Evolutionary conservation across 2,888 invertebrate genomes (phyloP), one percentile per base, ranked within the genome.

Genomic region (Drosophila lacicola): DNA sequence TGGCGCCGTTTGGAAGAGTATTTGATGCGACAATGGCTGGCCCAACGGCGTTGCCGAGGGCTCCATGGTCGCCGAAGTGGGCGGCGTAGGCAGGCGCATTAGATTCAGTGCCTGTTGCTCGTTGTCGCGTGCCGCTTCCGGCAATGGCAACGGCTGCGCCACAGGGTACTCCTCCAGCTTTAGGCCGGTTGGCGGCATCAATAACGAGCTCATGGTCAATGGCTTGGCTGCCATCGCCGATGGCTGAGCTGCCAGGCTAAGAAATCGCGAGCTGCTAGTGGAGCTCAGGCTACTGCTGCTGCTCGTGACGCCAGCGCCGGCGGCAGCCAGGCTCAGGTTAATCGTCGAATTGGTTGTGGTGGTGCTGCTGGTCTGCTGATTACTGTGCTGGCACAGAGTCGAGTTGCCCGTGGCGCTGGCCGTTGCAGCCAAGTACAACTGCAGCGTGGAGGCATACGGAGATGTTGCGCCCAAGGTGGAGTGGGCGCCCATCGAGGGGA

Each of bases 111-210:
- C 90, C 74, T 90, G 91, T 47, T 85, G 70, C 54, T 81, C 87
- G 13, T 78, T 83, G 39, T 85, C 87, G 6, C 82, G 81, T n/a
- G 73, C 44, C 13, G 80, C 69, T 25, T 77, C 87, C 2, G 81
- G 70, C 70, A 86, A 46, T 0, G 79, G 57, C n/a, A 85, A 65
- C 8, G 82, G 71, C 49, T 85, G 58, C n/a, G 82, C 33, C 45
- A 84, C 3, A 0, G 88, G 64, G 89, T 95, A 96, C 1, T 96
- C 95, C 91, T 96, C 96, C 57, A 96, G 95, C 92, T 96, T 96
- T 62, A 96, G 95, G 46, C 95, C 92, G 10, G 90, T 74, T 36
- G 90, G 90, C 37, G 90, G 68, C 47, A 90, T 50, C 36, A 90
- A 53, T 47, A 76, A n/a, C 5, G 90, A 85, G 4, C 75, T 82